Evolutionary conservation across 2,797 vertebrate genomes (phyloP).

Genomic region (Diceros bicornis): DNA sequence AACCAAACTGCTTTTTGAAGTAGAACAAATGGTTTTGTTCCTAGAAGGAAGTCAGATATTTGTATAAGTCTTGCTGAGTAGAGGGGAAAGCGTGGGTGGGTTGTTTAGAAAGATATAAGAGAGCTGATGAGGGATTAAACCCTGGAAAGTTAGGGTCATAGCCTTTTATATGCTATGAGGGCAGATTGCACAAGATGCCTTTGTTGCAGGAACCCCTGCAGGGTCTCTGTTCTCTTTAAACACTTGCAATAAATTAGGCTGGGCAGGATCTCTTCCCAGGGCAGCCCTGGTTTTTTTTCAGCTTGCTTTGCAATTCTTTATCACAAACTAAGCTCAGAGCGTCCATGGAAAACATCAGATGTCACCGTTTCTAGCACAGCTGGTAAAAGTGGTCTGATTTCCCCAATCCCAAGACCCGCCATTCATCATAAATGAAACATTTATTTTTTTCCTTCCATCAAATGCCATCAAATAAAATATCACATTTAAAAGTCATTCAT

Average conservation of each 20-base stretch:
- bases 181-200: fast-evolving
- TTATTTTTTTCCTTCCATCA: neutral
- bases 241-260: neutral
- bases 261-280: neutral
- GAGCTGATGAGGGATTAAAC: neutral
- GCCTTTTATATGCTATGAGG: neutral
- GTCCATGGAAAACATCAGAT: neutral
- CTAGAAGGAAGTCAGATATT: neutral
- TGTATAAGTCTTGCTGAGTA: neutral
- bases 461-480: neutral
- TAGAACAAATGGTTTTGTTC: neutral
- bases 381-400: neutral
- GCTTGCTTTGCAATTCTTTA: neutral
- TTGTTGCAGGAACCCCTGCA: neutral
- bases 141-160: fast-evolving
- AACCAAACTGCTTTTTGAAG: neutral
- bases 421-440: neutral
- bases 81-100: neutral
- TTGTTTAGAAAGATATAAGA: neutral
- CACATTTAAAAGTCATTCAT: neutral
- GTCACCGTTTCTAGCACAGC: neutral
- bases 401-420: fast-evolving
- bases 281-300: neutral
- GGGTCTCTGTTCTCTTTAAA: neutral
- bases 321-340: neutral